Conservation (phyloP, 2,797 vertebrate species). For the Hephaestus fuliginosus region DNA sequence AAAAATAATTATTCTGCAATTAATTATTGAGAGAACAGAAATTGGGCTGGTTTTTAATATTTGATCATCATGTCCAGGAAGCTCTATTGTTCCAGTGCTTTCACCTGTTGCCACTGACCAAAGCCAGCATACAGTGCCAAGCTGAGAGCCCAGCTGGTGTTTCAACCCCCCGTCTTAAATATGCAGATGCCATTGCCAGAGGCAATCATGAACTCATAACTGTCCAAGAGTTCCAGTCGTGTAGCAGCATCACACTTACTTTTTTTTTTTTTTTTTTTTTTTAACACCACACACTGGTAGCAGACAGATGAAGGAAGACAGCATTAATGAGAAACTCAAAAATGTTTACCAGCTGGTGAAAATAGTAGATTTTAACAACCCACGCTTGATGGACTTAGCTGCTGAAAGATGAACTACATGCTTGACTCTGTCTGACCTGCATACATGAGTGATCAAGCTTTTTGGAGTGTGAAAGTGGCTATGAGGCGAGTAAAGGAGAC, state of each 20-base stretch:
- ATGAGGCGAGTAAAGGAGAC: constrained; percentile 40
- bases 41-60: constrained; percentile 16
- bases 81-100: constrained; percentile 19
- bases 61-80: background rate
- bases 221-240: constrained; percentile 9
- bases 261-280: background rate
- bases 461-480: constrained; percentile 61
- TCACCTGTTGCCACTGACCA: constrained; percentile 27
- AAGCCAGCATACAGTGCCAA: constrained; percentile 10
- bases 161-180: constrained; percentile 18
- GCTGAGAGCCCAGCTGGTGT: constrained; percentile 24
- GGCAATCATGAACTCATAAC: constrained; percentile 15
- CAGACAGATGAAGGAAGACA: constrained; percentile 12
- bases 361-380: constrained; percentile 19
- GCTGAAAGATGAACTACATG: constrained; percentile 50
- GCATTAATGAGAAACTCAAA: constrained; percentile 22
- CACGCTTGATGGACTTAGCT: constrained; percentile 27
- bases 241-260: constrained; percentile 1
- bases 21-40: background rate
- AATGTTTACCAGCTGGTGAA: constrained; percentile 32
- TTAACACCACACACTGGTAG: constrained; percentile 10
- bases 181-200: constrained; percentile 36
- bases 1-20: background rate
- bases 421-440: constrained; percentile 67
- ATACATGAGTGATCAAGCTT: constrained; percentile 58